Percentiles rank a stretch among this genome's conserved stretches.
Conservation (phyloP, 2,888 invertebrate genomes). For the Bruchidius siliquastri region DNA sequence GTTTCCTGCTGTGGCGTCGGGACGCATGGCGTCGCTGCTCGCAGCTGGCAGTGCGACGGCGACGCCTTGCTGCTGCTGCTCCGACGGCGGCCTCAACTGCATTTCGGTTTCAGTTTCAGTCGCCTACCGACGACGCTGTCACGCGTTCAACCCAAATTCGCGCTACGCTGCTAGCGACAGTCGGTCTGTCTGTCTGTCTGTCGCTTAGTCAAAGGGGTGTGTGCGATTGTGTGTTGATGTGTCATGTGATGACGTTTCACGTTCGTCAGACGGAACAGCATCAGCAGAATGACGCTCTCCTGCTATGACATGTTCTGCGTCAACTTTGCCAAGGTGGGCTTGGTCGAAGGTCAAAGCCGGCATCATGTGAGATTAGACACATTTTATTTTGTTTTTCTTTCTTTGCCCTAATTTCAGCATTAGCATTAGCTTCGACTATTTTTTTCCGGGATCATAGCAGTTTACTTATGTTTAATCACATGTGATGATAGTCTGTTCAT, state of each 20-base stretch:
- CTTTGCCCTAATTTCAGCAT: neutral
- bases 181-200: neutral
- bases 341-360: neutral
- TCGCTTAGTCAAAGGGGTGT: too few species aligned
- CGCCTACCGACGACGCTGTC: neutral
- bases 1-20: neutral
- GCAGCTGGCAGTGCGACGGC: neutral
- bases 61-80: neutral
- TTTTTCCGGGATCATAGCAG: too few species aligned
- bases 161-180: neutral
- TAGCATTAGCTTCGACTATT: too few species aligned
- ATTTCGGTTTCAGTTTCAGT: neutral
- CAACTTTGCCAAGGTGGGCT: slow-evolving; percentile 34
- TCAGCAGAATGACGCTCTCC: slow-evolving; percentile 24
- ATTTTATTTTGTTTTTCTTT: too few species aligned
- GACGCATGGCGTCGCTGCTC: neutral
- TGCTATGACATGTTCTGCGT: slow-evolving; percentile 39
- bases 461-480: too few species aligned
- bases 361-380: neutral
- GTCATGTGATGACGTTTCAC: neutral
- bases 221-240: neutral
- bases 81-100: neutral
- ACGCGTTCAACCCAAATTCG: neutral
- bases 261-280: neutral
- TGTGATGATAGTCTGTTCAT: too few species aligned